Conservation (phyloP, 2,888 invertebrate genomes). For the Tethea ocularis region DNA sequence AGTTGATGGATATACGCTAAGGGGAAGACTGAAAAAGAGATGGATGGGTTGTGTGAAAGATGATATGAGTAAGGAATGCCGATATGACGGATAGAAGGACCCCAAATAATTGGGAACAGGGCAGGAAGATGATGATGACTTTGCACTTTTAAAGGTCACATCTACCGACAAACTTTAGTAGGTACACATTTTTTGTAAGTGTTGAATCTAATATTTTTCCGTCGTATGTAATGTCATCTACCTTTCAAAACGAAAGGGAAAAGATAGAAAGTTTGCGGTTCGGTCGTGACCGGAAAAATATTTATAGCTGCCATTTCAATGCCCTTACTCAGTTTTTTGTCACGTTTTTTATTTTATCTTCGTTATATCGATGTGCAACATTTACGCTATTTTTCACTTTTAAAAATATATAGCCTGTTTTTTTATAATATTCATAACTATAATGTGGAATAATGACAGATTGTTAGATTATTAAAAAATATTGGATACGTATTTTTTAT, state of each 20-base stretch:
- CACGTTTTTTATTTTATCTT: conserved; percentile 2
- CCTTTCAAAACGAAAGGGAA: conserved; percentile 26
- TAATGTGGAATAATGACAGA: too few species aligned
- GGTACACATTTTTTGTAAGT: neutral
- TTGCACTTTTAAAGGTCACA: neutral
- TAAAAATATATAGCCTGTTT: too few species aligned
- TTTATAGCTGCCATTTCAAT: conserved; percentile 15
- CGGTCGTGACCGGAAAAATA: conserved; percentile 20
- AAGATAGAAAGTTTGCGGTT: conserved; percentile 19
- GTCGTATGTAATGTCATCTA: conserved; percentile 37
- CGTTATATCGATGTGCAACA: neutral
- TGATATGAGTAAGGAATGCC: too few species aligned
- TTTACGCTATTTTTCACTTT: conserved; percentile 4
- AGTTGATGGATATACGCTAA: too few species aligned
- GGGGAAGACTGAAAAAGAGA: too few species aligned
- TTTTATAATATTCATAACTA: too few species aligned
- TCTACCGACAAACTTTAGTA: neutral
- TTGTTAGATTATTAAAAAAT: too few species aligned
- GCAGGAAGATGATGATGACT: too few species aligned
- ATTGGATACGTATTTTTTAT: too few species aligned
- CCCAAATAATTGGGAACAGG: too few species aligned
- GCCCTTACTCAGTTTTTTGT: neutral
- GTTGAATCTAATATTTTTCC: conserved; percentile 16
- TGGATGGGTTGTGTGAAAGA: too few species aligned
- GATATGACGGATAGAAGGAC: too few species aligned